Conservation (phyloP, 2,797 vertebrate species). For the Dendrocincla fuliginosa region DNA sequence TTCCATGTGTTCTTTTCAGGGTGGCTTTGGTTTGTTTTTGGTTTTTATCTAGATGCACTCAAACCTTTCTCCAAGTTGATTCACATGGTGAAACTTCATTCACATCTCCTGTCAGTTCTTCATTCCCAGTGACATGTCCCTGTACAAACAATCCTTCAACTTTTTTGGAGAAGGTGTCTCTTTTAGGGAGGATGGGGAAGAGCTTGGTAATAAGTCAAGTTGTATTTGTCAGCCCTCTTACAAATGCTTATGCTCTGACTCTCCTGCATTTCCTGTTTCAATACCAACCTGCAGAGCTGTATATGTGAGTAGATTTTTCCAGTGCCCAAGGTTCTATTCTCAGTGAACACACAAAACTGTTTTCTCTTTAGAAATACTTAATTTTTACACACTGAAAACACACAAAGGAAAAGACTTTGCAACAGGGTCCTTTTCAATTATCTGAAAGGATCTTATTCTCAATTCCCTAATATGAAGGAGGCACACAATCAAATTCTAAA, state of each 20-base stretch:
- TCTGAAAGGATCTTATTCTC: not conserved
- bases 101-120: not conserved
- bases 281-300: rapidly evolving
- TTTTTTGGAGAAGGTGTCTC: not conserved
- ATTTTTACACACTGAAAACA: not conserved
- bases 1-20: not conserved
- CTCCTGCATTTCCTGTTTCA: not conserved
- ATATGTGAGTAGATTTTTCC: not conserved
- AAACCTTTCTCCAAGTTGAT: not conserved
- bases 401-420: not conserved
- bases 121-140: not conserved
- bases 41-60: not conserved
- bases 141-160: not conserved
- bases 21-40: not conserved
- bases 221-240: not conserved
- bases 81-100: not conserved
- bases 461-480: not conserved
- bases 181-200: not conserved
- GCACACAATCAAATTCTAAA: not conserved
- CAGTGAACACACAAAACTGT: not conserved
- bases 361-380: not conserved
- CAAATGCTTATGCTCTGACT: not conserved
- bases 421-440: not conserved
- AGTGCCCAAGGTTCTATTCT: not conserved
- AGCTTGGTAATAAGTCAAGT: not conserved